phyloP scores from a whole-genome alignment of 1,140 invertebrate genomes.

The Trichonephila clavipes region DNA sequence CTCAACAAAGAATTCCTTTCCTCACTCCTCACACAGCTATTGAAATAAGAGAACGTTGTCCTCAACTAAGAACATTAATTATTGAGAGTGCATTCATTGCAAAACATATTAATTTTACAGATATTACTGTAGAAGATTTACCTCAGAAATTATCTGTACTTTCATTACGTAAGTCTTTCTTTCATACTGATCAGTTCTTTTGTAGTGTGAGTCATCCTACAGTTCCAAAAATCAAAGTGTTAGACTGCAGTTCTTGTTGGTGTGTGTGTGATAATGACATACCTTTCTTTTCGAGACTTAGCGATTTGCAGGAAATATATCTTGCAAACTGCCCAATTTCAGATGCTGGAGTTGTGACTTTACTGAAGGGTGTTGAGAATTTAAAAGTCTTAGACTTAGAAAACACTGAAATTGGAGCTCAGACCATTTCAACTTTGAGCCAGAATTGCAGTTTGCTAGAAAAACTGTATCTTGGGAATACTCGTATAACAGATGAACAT shows the following conservation, averaged over 20 bases:
- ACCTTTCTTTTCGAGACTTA: constrained; percentile 67
- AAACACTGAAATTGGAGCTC: constrained; percentile 38
- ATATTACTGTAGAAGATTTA: constrained; percentile 73
- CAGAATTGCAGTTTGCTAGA: constrained; percentile 52
- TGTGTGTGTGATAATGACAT: constrained; percentile 73
- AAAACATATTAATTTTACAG: constrained; percentile 70
- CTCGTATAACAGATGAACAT: constrained; percentile 43
- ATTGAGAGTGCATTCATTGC: constrained; percentile 73
- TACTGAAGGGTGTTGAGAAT: constrained; percentile 37
- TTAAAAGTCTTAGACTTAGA: constrained; percentile 71
- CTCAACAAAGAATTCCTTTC: constrained; percentile 64
- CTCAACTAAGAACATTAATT: constrained; percentile 55
- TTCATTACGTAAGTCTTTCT: constrained; percentile 72
- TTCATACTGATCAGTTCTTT: constrained; percentile 75
- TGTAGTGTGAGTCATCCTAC: constrained; percentile 66
- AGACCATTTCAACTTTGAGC: constrained; percentile 29
- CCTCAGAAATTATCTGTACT: constrained; percentile 65
- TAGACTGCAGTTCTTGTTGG: constrained; percentile 72
- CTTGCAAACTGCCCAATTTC: constrained; percentile 58
- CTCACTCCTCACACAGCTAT: constrained; percentile 42
- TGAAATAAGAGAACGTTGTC: constrained; percentile 65
- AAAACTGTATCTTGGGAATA: constrained; percentile 71
- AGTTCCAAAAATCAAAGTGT: constrained; percentile 65
- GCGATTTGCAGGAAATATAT: constrained; percentile 70
- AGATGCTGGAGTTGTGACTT: constrained; percentile 46